Evolutionary conservation across 1,140 invertebrate genomes (phyloP), one percentile per base, ranked within the genome.

Genomic region (Brachionus manjavacas): DNA sequence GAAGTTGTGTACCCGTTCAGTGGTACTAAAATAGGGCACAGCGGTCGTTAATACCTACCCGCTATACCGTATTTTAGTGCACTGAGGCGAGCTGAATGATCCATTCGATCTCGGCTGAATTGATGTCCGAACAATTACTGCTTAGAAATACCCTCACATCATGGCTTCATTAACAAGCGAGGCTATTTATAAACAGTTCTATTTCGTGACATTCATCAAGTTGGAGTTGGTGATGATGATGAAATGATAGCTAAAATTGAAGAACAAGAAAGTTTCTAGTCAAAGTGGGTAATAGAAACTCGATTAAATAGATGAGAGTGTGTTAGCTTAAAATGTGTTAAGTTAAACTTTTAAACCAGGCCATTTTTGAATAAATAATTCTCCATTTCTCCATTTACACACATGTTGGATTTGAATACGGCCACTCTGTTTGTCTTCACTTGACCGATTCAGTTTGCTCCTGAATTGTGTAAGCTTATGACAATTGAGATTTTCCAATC

Each of bases 11-110:
- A 12, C n/a, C 14, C 23, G 23, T 8, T 78, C 74, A 43, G 14
- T 78, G 74, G 74, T 55, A 78, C 74, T 78, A 78, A 78, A 78
- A 78, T 23, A 46, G 74, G 74, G 39, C n/a, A 55, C 23, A 78
- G 74, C 74, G 74, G 74, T 78, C 46, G 23, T 25, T 49, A 11
- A 31, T 78, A 28, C 12, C 41, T 20, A 78, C 41, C 74, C 74
- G 74, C 74, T 78, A 78, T 55, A 78, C 74, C 74, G 74, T 78
- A 78, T 78, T 78, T 78, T 78, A 78, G 74, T 78, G 41, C 41
- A 55, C 14, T 20, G 74, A 78, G 12, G 3, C 2, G 35, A 31
- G 25, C 3, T 35, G 31, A 35, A 4, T 35, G 6, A 68, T 16
- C 12, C 3, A 68, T 1, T 3, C 2, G 12, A 31, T 9, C 35